These are phyloP conservation scores for Diogma glabrata DNA, from an alignment of 2,888 invertebrate species.

Conservation along the genomic window DNA sequence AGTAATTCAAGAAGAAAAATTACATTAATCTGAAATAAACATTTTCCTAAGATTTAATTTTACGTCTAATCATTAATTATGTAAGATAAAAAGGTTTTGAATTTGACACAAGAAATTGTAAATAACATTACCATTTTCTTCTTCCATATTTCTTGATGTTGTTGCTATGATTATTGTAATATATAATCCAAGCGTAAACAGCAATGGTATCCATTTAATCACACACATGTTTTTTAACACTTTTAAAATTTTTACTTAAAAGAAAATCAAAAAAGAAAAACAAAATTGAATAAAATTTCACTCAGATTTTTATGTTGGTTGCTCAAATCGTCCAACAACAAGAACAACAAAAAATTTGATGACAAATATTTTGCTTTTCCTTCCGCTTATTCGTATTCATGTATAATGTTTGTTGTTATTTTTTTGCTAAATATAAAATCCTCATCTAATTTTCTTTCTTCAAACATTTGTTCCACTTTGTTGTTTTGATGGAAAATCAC, in stretches of 20 bases:
- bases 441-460: background rate
- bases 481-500: too few relatives aligned
- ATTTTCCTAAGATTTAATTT: too few relatives aligned
- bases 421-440: background rate
- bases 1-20: too few relatives aligned
- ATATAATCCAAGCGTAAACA: constrained; percentile 7
- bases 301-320: background rate
- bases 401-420: background rate
- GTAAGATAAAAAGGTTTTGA: too few relatives aligned
- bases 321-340: background rate
- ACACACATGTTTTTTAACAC: constrained; percentile 4
- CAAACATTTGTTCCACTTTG: constrained; percentile 1
- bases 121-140: constrained; percentile 8
- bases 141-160: constrained; percentile 4
- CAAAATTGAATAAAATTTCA: background rate
- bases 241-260: background rate
- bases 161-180: background rate
- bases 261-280: background rate
- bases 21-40: too few relatives aligned
- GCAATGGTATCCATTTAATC: constrained; percentile 5
- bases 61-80: too few relatives aligned
- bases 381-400: constrained; percentile 3
- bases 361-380: constrained; percentile 5
- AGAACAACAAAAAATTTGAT: too few relatives aligned
- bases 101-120: too few relatives aligned